Percentiles rank a stretch among this genome's conserved stretches.
These are phyloP conservation scores for Lithodes maja DNA, from an alignment of 2,888 invertebrate genomes.

Conservation along the genomic window DNA sequence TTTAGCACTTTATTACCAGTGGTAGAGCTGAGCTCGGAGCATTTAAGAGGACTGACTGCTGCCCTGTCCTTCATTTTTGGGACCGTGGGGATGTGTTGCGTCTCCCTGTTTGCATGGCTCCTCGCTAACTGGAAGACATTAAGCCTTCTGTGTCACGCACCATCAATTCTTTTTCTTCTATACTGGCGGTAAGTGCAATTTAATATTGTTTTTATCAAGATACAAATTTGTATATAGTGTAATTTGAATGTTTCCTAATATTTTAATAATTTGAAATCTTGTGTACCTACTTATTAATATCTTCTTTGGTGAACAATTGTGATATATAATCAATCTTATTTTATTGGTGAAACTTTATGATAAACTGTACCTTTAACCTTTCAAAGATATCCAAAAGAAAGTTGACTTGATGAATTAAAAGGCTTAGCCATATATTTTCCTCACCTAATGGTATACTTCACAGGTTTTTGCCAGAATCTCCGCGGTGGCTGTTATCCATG, in stretches of 20 bases:
- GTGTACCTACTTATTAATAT: too few relatives aligned
- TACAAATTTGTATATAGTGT: too few relatives aligned
- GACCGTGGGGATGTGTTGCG: conserved; percentile 54
- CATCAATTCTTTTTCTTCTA: conserved; percentile 47
- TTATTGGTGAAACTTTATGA: too few relatives aligned
- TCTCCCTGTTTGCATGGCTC: conserved; percentile 54
- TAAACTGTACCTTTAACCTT: too few relatives aligned
- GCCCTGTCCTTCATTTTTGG: conserved; percentile 45
- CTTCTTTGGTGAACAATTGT: too few relatives aligned
- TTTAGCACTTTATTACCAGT: conserved; percentile 34
- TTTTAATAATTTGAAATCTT: too few relatives aligned
- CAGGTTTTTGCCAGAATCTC: conserved; percentile 62
- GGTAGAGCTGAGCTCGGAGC: conserved; percentile 51
- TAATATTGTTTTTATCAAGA: not conserved
- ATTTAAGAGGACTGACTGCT: conserved; percentile 45
- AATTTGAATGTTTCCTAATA: too few relatives aligned
- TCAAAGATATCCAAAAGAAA: too few relatives aligned
- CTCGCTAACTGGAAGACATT: conserved; percentile 56
- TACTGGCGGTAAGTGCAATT: conserved; percentile 48
- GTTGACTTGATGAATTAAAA: too few relatives aligned
- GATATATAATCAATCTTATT: too few relatives aligned
- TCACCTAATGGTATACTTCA: not conserved
- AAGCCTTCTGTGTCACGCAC: conserved; percentile 47
- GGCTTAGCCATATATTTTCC: too few relatives aligned
- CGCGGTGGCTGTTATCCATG: conserved; percentile 58